Conservation (phyloP, 2,113 vertebrate genomes). For the Gracilinanus agilis region DNA sequence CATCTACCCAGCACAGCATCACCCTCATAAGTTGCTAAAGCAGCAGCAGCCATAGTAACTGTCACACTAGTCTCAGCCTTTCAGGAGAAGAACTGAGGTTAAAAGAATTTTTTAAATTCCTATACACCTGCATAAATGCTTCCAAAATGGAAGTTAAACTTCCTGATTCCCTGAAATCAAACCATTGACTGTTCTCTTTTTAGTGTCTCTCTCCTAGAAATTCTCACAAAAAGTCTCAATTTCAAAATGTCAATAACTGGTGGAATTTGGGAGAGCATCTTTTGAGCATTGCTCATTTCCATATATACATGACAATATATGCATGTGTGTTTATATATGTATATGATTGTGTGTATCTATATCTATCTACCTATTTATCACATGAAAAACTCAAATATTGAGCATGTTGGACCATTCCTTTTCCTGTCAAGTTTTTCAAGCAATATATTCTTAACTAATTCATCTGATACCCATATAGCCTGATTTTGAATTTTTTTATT, state of each 20-base stretch:
- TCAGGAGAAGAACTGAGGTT: no score
- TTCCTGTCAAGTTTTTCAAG: not conserved
- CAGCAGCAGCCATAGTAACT: not conserved
- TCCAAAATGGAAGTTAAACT: not conserved
- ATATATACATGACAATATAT: not conserved
- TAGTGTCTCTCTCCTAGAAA: not conserved
- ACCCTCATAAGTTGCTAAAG: not conserved
- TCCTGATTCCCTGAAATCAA: not conserved
- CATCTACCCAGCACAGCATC: not conserved
- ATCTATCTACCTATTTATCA: not conserved
- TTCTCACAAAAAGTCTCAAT: not conserved
- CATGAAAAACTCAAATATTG: not conserved
- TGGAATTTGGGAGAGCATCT: not conserved
- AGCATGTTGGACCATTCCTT: not conserved
- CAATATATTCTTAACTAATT: not conserved
- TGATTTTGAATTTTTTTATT: not conserved
- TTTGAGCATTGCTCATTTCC: not conserved
- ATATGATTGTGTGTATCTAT: no score
- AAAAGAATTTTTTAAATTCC: no score
- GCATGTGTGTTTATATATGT: not conserved
- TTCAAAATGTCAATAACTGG: not conserved
- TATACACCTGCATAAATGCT: not conserved
- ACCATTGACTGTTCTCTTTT: not conserved
- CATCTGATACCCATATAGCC: not conserved
- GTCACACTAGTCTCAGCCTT: no score